Evolutionary conservation across 2,888 invertebrate species (phyloP), one percentile per base, ranked within the genome.

Genomic region (Clistopyga incitator): DNA sequence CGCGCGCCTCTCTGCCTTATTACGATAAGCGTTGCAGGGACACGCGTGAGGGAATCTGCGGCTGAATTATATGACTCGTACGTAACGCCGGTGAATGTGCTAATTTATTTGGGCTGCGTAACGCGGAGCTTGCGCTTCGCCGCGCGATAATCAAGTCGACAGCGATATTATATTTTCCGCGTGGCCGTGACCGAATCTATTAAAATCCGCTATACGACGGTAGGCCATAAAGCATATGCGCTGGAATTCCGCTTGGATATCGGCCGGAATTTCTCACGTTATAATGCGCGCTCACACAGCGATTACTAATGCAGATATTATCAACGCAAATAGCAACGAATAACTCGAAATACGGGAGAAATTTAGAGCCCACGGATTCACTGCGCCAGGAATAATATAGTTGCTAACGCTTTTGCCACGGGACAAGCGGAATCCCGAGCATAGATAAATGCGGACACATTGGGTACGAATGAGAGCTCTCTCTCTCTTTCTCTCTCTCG

Each of bases 241-340:
- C 54, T 34, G 47, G 13, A 52, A 76, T 77, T 56, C 47, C 20
- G 45, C 34, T 6, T 52, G 25, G 34, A 34, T 15, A 18, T 52
- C 11, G 18, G 67, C 42, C 38, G 45, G n/a, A 23, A 77, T 47
- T 52, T 29, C 67, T 50, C 64, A 11, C 68, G 34, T 45, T 47
- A 42, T 20, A 75, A 75, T 50, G 74, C 61, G 34, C 38, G 42
- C 64, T 56, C 77, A 65, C 65, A 42, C 29, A 34, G 38, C 23
- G 61, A 78, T 82, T 82, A 78, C 70, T 82, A 78, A 82, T 82
- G 78, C 82, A 78, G 82, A 82, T 82, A 82, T 75, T 74, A 82
- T 82, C 75, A 45, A 75, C 68, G 78, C 47, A 54, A 78, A 78
- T 64, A 38, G 70, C 78, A 72, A 72, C 77, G 59, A 64, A 75